phyloP scores from a whole-genome alignment of 2,797 vertebrate genomes.

The Meriones psammophilus region DNA sequence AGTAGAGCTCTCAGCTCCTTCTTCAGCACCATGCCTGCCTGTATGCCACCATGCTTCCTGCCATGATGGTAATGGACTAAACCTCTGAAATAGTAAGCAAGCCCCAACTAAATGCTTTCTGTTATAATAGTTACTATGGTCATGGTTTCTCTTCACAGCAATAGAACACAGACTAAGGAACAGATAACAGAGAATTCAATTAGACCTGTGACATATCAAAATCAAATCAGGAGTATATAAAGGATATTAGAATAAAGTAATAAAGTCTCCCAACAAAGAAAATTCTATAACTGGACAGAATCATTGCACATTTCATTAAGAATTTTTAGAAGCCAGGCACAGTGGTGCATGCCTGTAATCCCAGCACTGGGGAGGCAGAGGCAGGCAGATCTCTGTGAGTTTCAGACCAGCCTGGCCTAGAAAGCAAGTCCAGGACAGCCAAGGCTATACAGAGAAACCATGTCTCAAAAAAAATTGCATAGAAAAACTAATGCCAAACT shows the following conservation, averaged over 20 bases:
- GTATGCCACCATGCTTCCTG: background rate
- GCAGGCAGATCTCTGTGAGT: no score
- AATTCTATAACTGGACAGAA: background rate
- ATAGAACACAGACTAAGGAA: background rate
- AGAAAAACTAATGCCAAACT: background rate
- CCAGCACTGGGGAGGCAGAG: no score
- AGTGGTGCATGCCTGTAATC: no score
- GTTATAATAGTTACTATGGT: background rate
- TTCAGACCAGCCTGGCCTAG: no score
- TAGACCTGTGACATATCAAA: background rate
- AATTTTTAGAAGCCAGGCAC: background rate
- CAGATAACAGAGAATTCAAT: background rate
- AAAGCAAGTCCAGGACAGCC: no score
- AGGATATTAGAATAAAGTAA: background rate
- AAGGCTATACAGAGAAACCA: no score
- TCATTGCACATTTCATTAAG: background rate
- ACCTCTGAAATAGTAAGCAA: background rate
- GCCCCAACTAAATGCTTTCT: background rate
- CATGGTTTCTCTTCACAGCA: background rate
- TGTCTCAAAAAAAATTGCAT: no score
- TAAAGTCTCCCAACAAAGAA: background rate
- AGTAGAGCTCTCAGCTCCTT: background rate
- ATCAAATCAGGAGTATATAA: background rate
- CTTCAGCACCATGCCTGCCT: background rate
- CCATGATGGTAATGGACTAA: background rate